A percentile compares a stretch with the other conserved stretches of the same genome.
These are phyloP conservation scores for Tinea semifulvella DNA, from an alignment of 2,888 invertebrate species.

Conservation along the genomic window DNA sequence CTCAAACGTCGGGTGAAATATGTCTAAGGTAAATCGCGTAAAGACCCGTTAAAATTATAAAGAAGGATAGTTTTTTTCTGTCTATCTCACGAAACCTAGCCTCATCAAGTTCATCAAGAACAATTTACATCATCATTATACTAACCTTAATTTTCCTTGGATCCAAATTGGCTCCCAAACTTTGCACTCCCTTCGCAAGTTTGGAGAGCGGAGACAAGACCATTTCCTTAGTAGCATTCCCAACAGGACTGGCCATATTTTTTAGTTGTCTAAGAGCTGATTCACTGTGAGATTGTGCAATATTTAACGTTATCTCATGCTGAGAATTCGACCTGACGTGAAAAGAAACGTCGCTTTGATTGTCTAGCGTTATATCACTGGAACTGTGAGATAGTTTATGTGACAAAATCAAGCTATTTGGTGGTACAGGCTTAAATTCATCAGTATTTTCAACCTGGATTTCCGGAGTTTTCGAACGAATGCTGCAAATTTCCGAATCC, in stretches of 20 bases:
- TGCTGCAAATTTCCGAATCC: slow-evolving; percentile 21
- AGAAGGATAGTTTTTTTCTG: too few relatives aligned
- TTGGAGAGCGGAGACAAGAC: slow-evolving; percentile 81
- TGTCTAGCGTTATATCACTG: slow-evolving; percentile 67
- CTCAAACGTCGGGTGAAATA: too few relatives aligned
- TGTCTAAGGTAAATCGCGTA: too few relatives aligned
- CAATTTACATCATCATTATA: too few relatives aligned
- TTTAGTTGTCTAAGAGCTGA: slow-evolving; percentile 76
- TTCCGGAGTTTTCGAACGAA: slow-evolving; percentile 66
- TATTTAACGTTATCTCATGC: slow-evolving; percentile 74
- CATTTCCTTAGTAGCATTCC: slow-evolving; percentile 70
- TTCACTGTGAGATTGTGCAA: slow-evolving; percentile 82
- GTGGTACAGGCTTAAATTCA: slow-evolving; percentile 54
- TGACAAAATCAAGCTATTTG: slow-evolving; percentile 61
- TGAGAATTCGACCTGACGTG: slow-evolving; percentile 67
- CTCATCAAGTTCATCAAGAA: too few relatives aligned
- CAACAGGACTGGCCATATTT: slow-evolving; percentile 74
- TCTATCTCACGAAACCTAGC: too few relatives aligned
- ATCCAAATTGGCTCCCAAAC: slow-evolving; percentile 84
- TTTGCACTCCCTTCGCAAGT: slow-evolving; percentile 87
- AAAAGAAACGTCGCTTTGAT: slow-evolving; percentile 30
- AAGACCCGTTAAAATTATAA: too few relatives aligned
- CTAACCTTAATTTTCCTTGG: slow-evolving; percentile 75
- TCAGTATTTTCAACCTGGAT: slow-evolving; percentile 56
- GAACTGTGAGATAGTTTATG: slow-evolving; percentile 77